Percentiles rank a stretch among this genome's conserved stretches.
Conservation (phyloP, 2,888 invertebrate genomes). For the Drosophila gaucha region DNA sequence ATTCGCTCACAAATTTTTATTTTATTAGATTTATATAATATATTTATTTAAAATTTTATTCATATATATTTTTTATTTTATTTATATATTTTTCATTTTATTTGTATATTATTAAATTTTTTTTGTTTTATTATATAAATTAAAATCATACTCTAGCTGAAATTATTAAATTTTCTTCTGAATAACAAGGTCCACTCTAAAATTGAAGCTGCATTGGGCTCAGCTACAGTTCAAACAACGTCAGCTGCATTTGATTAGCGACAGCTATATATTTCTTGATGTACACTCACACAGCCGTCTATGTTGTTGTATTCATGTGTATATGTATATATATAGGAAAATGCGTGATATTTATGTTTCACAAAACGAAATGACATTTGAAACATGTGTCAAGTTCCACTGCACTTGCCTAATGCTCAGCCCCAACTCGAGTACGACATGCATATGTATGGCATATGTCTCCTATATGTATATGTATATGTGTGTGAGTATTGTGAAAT, state of each 20-base stretch:
- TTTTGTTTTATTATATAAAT: not conserved
- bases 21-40: no score
- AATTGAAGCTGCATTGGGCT: constrained; percentile 22
- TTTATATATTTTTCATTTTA: no score
- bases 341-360: constrained; percentile 33
- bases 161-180: not conserved
- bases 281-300: constrained; percentile 4
- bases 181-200: constrained; percentile 44
- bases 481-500: constrained; percentile 26
- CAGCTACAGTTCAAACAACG: constrained; percentile 28
- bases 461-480: not conserved
- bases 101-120: no score
- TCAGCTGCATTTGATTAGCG: constrained; percentile 77
- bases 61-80: no score
- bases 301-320: constrained; percentile 1
- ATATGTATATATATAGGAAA: constrained; percentile 13
- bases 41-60: no score
- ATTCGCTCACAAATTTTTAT: no score
- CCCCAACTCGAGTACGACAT: constrained; percentile 21
- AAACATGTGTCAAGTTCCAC: constrained; percentile 78
- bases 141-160: not conserved
- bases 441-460: constrained; percentile 5
- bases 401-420: constrained; percentile 59
- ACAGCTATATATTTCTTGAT: constrained; percentile 29
- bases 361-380: constrained; percentile 65